phyloP scores from a whole-genome alignment of 2,888 invertebrate genomes.

The Carabus problematicus region DNA sequence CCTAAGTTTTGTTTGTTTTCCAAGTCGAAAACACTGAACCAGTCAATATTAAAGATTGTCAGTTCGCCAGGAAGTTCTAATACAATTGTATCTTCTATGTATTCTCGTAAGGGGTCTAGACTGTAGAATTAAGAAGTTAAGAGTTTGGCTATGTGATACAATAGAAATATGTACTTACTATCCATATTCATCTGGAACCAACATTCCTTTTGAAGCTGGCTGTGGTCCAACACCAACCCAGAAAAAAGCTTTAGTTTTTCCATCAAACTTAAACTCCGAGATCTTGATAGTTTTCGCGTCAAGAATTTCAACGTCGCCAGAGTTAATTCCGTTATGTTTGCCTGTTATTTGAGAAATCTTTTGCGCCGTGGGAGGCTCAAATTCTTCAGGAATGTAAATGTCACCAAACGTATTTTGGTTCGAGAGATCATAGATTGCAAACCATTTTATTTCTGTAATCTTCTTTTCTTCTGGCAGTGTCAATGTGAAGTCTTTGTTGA shows the following conservation, averaged over 20 bases:
- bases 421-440: conserved; percentile 86
- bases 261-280: conserved; percentile 79
- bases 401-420: conserved; percentile 90
- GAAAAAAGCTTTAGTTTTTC: conserved; percentile 79
- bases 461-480: conserved; percentile 85
- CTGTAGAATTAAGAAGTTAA: conserved; percentile 64
- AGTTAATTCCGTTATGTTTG: conserved; percentile 71
- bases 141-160: too few species aligned
- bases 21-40: conserved; percentile 83
- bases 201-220: conserved; percentile 80
- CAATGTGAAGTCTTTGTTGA: conserved; percentile 83
- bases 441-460: conserved; percentile 87
- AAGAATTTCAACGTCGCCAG: conserved; percentile 74
- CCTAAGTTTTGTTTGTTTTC: conserved; percentile 72
- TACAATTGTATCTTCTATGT: conserved; percentile 75
- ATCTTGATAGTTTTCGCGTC: conserved; percentile 84
- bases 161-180: conserved; percentile 71
- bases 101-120: conserved; percentile 78
- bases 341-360: conserved; percentile 65
- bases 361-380: conserved; percentile 82
- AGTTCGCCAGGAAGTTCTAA: conserved; percentile 82
- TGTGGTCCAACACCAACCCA: conserved; percentile 90
- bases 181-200: conserved; percentile 89
- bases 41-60: conserved; percentile 82
- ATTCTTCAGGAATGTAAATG: conserved; percentile 88